These are phyloP conservation scores for Pogonomyrmex californicus DNA, from an alignment of 1,140 invertebrate genomes.

Conservation along the genomic window DNA sequence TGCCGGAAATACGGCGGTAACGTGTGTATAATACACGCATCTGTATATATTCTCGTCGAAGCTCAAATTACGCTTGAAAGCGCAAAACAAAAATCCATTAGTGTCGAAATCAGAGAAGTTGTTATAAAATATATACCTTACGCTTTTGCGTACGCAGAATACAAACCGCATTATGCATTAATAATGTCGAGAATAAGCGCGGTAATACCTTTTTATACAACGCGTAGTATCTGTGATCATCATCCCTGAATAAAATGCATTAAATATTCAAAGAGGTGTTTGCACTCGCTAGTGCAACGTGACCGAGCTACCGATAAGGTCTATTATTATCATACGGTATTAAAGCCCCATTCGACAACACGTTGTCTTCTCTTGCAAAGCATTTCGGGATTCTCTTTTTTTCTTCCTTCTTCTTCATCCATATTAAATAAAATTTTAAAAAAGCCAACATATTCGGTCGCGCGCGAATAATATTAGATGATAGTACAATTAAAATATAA, in stretches of 20 bases:
- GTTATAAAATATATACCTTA: neutral
- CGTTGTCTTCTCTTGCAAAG: neutral
- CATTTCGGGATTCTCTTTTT: neutral
- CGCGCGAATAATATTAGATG: neutral
- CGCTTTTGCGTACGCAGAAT: neutral
- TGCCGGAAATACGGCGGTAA: neutral
- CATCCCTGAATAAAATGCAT: slow-evolving; percentile 46
- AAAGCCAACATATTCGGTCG: neutral
- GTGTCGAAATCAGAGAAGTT: neutral
- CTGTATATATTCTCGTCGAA: neutral
- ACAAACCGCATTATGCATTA: neutral
- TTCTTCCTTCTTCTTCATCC: neutral
- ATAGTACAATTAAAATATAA: neutral
- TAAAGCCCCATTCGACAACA: slow-evolving; percentile 45
- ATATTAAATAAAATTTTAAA: neutral
- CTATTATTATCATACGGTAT: slow-evolving; percentile 24
- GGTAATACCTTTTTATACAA: neutral
- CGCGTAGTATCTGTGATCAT: slow-evolving; percentile 17
- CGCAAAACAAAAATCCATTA: neutral
- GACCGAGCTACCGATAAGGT: slow-evolving; percentile 38
- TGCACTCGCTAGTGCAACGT: slow-evolving; percentile 21
- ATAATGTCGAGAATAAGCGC: slow-evolving; percentile 1
- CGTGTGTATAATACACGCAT: too few species aligned
- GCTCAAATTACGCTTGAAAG: neutral
- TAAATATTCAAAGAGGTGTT: slow-evolving; percentile 41